phyloP scores from a whole-genome alignment of 2,113 vertebrate species.

The Megaptera novaeangliae region DNA sequence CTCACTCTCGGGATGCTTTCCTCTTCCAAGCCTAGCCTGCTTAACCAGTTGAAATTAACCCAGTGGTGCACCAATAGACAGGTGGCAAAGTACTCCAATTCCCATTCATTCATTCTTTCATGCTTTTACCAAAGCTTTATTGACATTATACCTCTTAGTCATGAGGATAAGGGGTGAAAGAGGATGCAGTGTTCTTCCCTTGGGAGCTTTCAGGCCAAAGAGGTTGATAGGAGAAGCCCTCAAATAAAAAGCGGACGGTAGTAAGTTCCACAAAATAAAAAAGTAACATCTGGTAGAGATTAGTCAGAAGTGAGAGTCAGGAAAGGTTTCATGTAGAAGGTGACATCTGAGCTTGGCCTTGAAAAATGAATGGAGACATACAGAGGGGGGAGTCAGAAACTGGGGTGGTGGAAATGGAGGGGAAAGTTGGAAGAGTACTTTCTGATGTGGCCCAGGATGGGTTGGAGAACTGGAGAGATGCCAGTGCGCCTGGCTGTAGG shows the following conservation, averaged over 20 bases:
- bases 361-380: neutral
- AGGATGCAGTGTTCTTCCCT: neutral
- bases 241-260: neutral
- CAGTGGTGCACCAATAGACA: neutral
- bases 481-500: neutral
- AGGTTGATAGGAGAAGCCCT: neutral
- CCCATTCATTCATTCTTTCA: neutral
- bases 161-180: neutral
- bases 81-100: neutral
- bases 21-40: neutral
- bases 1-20: neutral
- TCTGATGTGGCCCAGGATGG: neutral
- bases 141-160: neutral
- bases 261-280: neutral
- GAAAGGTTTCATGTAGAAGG: neutral
- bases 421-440: accelerated
- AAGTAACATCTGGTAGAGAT: neutral
- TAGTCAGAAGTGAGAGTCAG: neutral
- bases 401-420: neutral
- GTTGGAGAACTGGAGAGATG: neutral
- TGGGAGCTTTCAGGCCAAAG: neutral
- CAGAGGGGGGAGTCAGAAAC: neutral
- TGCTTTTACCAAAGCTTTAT: neutral
- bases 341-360: neutral
- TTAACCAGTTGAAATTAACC: neutral